These are phyloP conservation scores for Spinibarbus caldwelli DNA, from an alignment of 2,797 vertebrate species.

Conservation along the genomic window DNA sequence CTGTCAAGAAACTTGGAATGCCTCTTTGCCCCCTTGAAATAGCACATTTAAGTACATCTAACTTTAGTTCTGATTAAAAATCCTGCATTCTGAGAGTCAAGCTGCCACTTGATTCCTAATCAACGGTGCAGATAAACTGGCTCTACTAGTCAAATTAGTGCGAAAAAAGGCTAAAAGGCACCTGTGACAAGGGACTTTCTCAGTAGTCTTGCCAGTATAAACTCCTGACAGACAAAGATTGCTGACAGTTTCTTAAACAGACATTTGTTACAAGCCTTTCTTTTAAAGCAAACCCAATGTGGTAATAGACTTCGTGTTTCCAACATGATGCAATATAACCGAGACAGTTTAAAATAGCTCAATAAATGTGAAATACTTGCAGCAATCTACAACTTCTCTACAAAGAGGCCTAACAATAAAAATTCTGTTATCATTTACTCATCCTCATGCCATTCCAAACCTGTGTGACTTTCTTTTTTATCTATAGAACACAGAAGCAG, in stretches of 20 bases:
- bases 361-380: constrained; percentile 22
- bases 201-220: constrained; percentile 8
- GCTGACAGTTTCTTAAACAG: constrained; percentile 8
- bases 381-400: not conserved
- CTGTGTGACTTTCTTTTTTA: not conserved
- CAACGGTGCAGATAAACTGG: constrained; percentile 29
- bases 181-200: not conserved
- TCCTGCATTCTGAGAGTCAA: constrained; percentile 38
- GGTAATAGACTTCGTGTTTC: constrained; percentile 30
- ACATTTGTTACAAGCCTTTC: constrained; percentile 24
- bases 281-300: constrained; percentile 20
- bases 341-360: constrained; percentile 20
- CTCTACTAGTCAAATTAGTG: constrained; percentile 31
- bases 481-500: not conserved
- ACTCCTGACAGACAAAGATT: constrained; percentile 9
- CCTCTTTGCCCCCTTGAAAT: not conserved
- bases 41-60: constrained; percentile 4
- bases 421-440: not conserved
- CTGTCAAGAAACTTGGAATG: constrained; percentile 30
- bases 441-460: not conserved
- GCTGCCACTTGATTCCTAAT: constrained; percentile 37
- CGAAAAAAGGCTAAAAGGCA: constrained; percentile 29
- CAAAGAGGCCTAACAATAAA: not conserved
- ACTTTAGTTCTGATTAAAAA: constrained; percentile 34
- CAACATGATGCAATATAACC: constrained; percentile 26